Evolutionary conservation across 2,797 vertebrate species (phyloP).

Genomic region (Chelidonichthys spinosus): DNA sequence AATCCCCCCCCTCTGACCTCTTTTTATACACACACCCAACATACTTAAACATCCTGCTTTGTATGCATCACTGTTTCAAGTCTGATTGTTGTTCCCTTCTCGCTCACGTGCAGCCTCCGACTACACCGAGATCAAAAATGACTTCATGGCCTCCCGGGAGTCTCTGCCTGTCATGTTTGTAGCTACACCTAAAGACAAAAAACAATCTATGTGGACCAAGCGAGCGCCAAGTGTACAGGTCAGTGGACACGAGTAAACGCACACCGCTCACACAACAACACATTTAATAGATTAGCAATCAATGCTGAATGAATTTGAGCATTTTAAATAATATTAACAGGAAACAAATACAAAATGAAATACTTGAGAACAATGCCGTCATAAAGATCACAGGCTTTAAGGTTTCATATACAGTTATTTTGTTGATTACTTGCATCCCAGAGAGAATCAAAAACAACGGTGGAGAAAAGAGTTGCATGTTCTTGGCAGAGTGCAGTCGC

Average conservation of each 20-base stretch:
- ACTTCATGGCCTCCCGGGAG: conserved; percentile 88
- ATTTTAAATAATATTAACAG: not conserved
- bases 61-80: conserved; percentile 30
- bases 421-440: conserved; percentile 2
- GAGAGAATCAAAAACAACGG: conserved; percentile 80
- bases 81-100: conserved; percentile 57
- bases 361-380: not conserved
- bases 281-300: conserved; percentile 43
- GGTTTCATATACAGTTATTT: not conserved
- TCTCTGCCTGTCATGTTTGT: conserved; percentile 93
- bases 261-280: conserved; percentile 7
- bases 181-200: conserved; percentile 91
- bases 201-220: conserved; percentile 91
- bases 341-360: not conserved
- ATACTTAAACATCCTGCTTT: conserved; percentile 65
- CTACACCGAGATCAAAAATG: conserved; percentile 90
- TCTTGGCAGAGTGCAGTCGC: conserved; percentile 82
- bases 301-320: conserved; percentile 6
- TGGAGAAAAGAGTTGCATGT: conserved; percentile 83
- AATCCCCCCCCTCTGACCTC: conserved; percentile 40
- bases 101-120: conserved; percentile 85
- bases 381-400: not conserved
- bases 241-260: conserved; percentile 45
- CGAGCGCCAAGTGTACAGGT: conserved; percentile 90
- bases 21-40: conserved; percentile 58